Evolutionary conservation across 2,113 vertebrate species (phyloP), one percentile per base, ranked within the genome.

Genomic region (Rhizomys pruinosus): DNA sequence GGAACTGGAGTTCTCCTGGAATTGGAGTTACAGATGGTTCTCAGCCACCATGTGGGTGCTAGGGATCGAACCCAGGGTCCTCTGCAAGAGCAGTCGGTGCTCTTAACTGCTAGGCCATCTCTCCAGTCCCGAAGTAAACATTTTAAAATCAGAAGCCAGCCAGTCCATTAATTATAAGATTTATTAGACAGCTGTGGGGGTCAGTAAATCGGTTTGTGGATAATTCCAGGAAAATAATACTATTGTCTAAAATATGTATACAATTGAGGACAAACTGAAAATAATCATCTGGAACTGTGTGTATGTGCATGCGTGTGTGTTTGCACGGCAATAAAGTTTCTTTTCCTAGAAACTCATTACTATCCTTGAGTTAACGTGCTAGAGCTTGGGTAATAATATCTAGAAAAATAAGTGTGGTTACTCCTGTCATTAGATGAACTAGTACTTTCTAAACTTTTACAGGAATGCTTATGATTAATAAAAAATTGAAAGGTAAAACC

Each of bases 141-240:
- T 81, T 74, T n/a, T 0, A 44, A 37, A 68, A 52, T 86, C 88
- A 80, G 37, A 82, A 90, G 25, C 7, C 16, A 90, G 66, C 44
- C 16, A 90, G 66, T 39, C 17, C 7, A 93, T 84, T 90, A 71
- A 79, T 88, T 91, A 73, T 34, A 90, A 93, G 73, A 94, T 81
- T 80, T 87, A 94, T 91, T 95, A 87, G 79, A 80, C n/a, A 92
- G 16, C 20, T 52, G 47, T 29, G 84, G 89, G 37, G 32, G 42
- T 95, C 76, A 47, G 15, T 92, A 64, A 89, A 91, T 94, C 63
- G 66, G 39, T 78, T 93, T 88, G 87, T 57, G n/a, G 66, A 59
- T 93, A 94, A 84, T 77, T 94, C 29, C 64, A 64, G 64, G 47
- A 79, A 93, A 93, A 94, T 92, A 87, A 89, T 90, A 19, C 25